Evolutionary conservation across 2,113 vertebrate genomes (phyloP).

Genomic region (Cynopterus brachyotis): DNA sequence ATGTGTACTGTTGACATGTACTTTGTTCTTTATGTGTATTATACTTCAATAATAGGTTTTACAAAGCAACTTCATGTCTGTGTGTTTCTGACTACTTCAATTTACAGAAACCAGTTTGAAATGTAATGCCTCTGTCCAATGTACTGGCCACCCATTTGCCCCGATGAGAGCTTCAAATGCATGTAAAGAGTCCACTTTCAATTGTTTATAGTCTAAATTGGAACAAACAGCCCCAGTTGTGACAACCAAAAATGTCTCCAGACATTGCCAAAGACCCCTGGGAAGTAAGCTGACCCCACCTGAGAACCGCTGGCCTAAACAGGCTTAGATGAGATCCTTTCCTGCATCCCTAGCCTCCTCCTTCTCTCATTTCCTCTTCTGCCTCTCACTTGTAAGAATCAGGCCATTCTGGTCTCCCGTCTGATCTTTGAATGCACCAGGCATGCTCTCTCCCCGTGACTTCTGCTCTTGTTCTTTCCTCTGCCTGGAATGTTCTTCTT

Average conservation of each 20-base stretch:
- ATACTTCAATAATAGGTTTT: not conserved
- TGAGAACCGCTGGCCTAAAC: not conserved
- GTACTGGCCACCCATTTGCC: not conserved
- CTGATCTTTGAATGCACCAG: not conserved
- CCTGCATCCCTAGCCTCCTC: not conserved
- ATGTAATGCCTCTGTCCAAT: not conserved
- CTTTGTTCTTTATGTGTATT: not conserved
- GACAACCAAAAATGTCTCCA: not conserved
- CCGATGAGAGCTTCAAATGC: not conserved
- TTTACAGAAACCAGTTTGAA: not conserved
- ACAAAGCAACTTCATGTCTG: not conserved
- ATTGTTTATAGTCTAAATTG: not conserved
- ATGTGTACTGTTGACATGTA: not conserved
- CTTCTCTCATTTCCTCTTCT: not conserved
- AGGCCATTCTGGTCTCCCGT: not conserved
- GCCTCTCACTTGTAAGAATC: not conserved
- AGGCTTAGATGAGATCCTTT: not conserved
- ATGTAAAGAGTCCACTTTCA: not conserved
- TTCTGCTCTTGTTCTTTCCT: not conserved
- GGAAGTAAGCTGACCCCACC: not conserved
- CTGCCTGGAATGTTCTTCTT: not conserved
- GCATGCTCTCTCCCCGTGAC: rapidly evolving
- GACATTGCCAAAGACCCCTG: not conserved
- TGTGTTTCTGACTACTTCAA: not conserved
- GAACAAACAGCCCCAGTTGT: not conserved